Evolutionary conservation across 2,797 vertebrate species (phyloP).

Genomic region (Picus viridis): DNA sequence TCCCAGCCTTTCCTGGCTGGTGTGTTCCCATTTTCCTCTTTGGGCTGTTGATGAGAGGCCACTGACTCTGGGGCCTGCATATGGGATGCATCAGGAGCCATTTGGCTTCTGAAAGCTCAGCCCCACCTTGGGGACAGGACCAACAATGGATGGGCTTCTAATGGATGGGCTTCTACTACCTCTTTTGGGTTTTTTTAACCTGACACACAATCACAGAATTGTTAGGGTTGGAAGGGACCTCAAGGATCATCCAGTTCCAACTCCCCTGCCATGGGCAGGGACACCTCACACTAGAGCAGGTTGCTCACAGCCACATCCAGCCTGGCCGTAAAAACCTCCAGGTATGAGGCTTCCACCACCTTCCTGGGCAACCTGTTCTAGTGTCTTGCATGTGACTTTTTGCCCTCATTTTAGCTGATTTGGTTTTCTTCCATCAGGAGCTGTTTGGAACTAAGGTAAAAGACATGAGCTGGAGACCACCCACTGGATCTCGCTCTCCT

Average conservation of each 20-base stretch:
- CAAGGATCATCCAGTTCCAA: too few species aligned
- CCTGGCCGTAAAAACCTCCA: too few species aligned
- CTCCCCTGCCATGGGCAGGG: too few species aligned
- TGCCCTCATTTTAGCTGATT: not conserved
- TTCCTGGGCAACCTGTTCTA: too few species aligned
- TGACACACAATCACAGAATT: too few species aligned
- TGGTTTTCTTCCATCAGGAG: not conserved
- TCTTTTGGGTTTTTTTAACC: too few species aligned
- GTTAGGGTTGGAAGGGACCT: too few species aligned
- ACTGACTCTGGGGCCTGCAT: not conserved
- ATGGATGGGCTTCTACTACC: not conserved
- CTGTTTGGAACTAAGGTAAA: not conserved
- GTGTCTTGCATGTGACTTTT: not conserved
- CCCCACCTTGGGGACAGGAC: not conserved
- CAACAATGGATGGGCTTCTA: not conserved
- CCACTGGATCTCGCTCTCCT: not conserved
- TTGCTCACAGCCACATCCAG: too few species aligned
- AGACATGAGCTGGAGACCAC: not conserved
- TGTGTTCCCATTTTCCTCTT: fast-evolving
- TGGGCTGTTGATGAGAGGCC: not conserved
- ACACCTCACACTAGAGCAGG: too few species aligned
- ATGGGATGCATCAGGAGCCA: fast-evolving
- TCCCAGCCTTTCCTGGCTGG: fast-evolving
- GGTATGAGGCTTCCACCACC: too few species aligned
- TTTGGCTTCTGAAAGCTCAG: not conserved